phyloP scores from a whole-genome alignment of 2,797 vertebrate species.

The Tangara arthus region DNA sequence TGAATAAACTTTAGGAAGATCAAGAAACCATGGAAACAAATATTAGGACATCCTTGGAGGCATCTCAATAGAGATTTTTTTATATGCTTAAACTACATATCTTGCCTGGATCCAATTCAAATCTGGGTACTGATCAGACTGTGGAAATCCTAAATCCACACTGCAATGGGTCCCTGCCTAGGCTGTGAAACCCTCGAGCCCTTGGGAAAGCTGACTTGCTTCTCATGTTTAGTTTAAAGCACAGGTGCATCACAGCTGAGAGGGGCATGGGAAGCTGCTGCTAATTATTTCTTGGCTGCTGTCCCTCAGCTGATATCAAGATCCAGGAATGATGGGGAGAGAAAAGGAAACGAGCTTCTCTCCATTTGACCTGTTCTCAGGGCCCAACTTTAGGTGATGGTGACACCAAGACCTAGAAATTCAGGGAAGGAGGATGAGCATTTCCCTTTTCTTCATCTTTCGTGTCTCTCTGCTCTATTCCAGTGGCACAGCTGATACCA shows the following conservation, averaged over 20 bases:
- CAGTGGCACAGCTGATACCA: background rate
- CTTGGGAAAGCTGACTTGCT: background rate
- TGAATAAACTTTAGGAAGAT: background rate
- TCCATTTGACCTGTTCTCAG: background rate
- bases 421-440: background rate
- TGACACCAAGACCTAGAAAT: background rate
- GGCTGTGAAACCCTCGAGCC: rapidly evolving
- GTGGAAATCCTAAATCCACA: background rate
- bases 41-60: background rate
- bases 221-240: background rate
- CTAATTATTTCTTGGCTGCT: background rate
- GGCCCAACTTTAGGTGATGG: background rate
- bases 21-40: background rate
- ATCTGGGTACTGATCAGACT: background rate
- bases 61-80: background rate
- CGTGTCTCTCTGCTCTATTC: background rate
- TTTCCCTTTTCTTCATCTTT: background rate
- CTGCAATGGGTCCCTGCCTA: background rate
- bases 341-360: background rate
- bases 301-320: background rate
- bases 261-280: background rate
- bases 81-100: background rate
- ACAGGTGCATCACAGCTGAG: background rate
- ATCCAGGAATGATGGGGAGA: background rate
- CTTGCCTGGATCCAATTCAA: background rate